Evolutionary conservation across 2,888 invertebrate species (phyloP).

Genomic region (Encarsia formosa): DNA sequence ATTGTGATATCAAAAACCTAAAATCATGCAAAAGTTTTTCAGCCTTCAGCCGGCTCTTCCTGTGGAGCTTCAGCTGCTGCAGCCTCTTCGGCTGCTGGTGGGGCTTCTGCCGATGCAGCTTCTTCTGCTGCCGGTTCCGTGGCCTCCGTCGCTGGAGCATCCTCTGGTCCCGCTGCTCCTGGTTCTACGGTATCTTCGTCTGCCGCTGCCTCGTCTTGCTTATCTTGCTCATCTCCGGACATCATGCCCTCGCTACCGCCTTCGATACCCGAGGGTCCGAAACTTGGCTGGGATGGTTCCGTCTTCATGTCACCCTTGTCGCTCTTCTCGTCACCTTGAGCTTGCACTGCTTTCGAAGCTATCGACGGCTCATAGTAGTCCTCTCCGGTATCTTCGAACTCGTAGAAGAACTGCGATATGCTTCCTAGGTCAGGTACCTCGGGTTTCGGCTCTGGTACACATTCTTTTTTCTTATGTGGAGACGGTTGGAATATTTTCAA

Average conservation of each 20-base stretch:
- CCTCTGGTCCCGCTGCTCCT: not conserved
- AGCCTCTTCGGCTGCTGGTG: not conserved
- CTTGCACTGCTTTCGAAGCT: too few species aligned
- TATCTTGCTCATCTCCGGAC: slow-evolving; percentile 11
- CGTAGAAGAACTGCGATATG: too few species aligned
- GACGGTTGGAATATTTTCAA: slow-evolving; percentile 19
- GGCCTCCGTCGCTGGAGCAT: not conserved
- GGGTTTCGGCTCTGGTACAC: not conserved
- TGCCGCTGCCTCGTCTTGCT: not conserved
- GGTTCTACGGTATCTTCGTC: not conserved
- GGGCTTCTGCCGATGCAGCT: not conserved
- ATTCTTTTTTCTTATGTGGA: slow-evolving; percentile 1
- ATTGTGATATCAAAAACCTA: too few species aligned
- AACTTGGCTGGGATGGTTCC: not conserved
- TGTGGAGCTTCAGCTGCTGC: not conserved
- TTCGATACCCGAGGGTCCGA: too few species aligned
- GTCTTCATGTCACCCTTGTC: not conserved
- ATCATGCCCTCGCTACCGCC: too few species aligned
- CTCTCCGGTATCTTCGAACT: not conserved
- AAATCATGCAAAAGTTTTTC: too few species aligned
- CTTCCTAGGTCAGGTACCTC: too few species aligned
- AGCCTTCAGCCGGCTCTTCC: not conserved
- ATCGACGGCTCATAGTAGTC: not conserved
- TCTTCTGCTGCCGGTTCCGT: not conserved
- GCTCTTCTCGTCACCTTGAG: not conserved